Evolutionary conservation across 1,140 invertebrate genomes (phyloP).

Genomic region (Orussus abietinus): DNA sequence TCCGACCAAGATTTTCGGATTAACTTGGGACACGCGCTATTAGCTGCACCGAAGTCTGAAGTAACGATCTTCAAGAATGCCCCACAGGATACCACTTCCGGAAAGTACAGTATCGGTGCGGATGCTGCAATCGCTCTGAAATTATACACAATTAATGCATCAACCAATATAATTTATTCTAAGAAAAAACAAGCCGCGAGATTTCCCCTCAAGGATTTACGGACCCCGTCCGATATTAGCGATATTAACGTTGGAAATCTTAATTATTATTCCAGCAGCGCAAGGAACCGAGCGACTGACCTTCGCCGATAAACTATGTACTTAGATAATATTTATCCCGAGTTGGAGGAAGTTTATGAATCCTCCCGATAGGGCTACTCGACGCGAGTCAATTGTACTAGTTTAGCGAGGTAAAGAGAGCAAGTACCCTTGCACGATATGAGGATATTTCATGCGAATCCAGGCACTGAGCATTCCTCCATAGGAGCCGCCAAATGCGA

Average conservation of each 20-base stretch:
- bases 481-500: constrained; percentile 93
- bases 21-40: constrained; percentile 64
- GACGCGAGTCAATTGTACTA: too few relatives aligned
- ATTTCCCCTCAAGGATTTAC: not conserved
- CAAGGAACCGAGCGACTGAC: too few relatives aligned
- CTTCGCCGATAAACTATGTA: too few relatives aligned
- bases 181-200: constrained; percentile 10
- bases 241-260: too few relatives aligned
- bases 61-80: constrained; percentile 77
- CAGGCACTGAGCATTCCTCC: constrained; percentile 95
- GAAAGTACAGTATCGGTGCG: constrained; percentile 90
- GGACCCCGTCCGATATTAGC: too few relatives aligned
- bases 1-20: constrained; percentile 77
- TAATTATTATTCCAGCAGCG: too few relatives aligned
- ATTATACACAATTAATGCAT: constrained; percentile 13
- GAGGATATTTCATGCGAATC: constrained; percentile 95
- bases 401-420: too few relatives aligned
- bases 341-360: too few relatives aligned
- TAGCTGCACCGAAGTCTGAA: constrained; percentile 64
- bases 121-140: constrained; percentile 90
- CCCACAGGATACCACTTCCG: constrained; percentile 74
- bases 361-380: constrained; percentile 1
- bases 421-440: constrained; percentile 73
- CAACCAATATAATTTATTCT: too few relatives aligned
- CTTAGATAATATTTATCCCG: too few relatives aligned